Evolutionary conservation across 2,888 invertebrate species (phyloP), one percentile per base, ranked within the genome.

Genomic region (Amphimallon solstitiale): DNA sequence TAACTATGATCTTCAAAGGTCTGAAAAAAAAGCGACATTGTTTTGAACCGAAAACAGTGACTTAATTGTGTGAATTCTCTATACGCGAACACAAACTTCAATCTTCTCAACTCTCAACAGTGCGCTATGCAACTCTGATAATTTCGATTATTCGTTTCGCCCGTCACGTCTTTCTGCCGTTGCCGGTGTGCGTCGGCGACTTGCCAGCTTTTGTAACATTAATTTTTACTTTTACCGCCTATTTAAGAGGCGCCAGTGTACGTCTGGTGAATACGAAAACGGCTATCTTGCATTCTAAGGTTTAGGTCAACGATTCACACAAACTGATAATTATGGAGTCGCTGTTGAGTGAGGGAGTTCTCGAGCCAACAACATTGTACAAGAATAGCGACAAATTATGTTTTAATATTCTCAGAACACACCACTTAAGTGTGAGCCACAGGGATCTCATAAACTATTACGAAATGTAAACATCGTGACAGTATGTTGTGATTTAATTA

Each of bases 191-290:
- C 34, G 34, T 9, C 35, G 51, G 51, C 51, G 51, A 51, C 14
- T 35, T 51, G 51, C 51, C 51, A 51, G 51, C 51, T 29, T 9
- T 51, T 51, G 51, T 12, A 51, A 35, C 51, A 51, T 51, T 51
- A 51, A 51, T 51, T 51, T 51, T 51, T 51, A 51, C 51, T 34
- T 51, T 51, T 51, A 51, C 51, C 51, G 51, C 51, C 51, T 35
- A 51, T 51, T 51, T 51, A 51, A 51, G 51, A 51, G 51, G 51
- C 51, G 51, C 51, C 51, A 51, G 17, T 35, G 37, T 35, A 14
- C 35, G 51, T 51, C 51, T 51, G 17, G 15, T 35, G 51, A 51
- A 35, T 51, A 51, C 51, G 34, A 17, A 35, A 51, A 35, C 51
- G 37, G 17, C 51, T 15, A 35, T 14, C 51, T 23, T 48, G 48